Conservation (phyloP, 1,140 invertebrate genomes). For the Rhizoglyphus robini region DNA sequence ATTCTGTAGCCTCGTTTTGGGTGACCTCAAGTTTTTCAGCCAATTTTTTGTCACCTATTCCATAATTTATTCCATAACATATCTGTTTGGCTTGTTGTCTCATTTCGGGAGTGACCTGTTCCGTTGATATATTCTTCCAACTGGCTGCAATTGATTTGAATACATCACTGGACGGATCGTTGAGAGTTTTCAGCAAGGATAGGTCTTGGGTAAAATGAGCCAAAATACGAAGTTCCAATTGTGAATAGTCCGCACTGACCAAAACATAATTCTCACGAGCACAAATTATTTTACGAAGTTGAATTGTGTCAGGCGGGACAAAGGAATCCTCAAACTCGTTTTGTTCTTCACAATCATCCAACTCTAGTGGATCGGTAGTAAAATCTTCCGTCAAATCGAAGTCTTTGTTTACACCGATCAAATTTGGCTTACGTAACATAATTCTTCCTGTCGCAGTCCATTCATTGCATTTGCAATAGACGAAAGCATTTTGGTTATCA, state of each 20-base stretch:
- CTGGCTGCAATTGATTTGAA: conserved; percentile 71
- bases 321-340: background rate
- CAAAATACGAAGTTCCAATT: conserved; percentile 81
- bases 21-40: conserved; percentile 61
- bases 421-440: conserved; percentile 77
- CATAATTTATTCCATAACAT: conserved; percentile 94
- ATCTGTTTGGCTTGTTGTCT: conserved; percentile 73
- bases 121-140: conserved; percentile 53
- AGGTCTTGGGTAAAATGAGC: conserved; percentile 73
- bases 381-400: conserved; percentile 47
- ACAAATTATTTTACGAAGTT: no score
- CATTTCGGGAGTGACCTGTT: conserved; percentile 52
- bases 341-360: background rate
- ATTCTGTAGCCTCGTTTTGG: conserved; percentile 59
- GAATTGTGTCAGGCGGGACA: no score
- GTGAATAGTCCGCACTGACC: conserved; percentile 89
- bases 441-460: conserved; percentile 76
- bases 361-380: background rate
- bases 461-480: conserved; percentile 58
- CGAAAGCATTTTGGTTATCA: no score
- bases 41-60: conserved; percentile 79
- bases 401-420: conserved; percentile 79
- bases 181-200: conserved; percentile 54
- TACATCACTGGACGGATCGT: conserved; percentile 49
- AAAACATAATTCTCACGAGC: conserved; percentile 38